Conservation (phyloP, 2,797 vertebrate species). For the Tauraco hartlaubi region DNA sequence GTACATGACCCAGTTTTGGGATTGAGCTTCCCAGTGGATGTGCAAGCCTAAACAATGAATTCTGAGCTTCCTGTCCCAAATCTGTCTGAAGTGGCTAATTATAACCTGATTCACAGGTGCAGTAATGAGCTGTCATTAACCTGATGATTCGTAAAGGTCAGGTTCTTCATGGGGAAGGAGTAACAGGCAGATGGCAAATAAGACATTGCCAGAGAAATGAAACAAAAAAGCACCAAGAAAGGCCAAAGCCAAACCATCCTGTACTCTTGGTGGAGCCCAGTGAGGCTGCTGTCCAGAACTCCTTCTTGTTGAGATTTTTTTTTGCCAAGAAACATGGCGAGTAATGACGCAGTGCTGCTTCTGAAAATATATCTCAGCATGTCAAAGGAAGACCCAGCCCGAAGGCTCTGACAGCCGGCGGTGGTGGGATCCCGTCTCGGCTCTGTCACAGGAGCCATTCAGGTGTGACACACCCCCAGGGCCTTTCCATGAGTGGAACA, state of each 20-base stretch:
- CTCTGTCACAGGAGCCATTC: neutral
- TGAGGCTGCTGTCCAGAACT: neutral
- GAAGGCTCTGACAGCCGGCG: neutral
- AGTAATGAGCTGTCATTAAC: slow-evolving; percentile 65
- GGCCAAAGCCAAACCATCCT: neutral
- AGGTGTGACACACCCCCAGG: neutral
- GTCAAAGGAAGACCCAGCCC: neutral
- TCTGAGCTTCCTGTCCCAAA: slow-evolving; percentile 15
- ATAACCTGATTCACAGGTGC: slow-evolving; percentile 49
- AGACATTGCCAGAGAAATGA: neutral
- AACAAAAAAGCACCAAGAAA: neutral
- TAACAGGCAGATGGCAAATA: slow-evolving; percentile 50
- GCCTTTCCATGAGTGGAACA: neutral
- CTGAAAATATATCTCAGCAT: neutral
- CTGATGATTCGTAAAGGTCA: slow-evolving; percentile 54
- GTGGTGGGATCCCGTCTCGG: neutral
- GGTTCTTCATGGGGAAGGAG: slow-evolving; percentile 21
- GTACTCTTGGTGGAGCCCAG: neutral
- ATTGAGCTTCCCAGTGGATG: neutral
- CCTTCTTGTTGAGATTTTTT: neutral
- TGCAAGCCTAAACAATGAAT: slow-evolving; percentile 25
- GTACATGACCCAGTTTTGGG: slow-evolving; percentile 17
- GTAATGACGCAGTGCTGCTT: neutral
- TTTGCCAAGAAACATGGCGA: neutral
- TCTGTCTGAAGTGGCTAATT: slow-evolving; percentile 53